A percentile compares a stretch with the other conserved stretches of the same genome.
These are phyloP conservation scores for Sceliomorpha sp. DNA, from an alignment of 2,888 invertebrate species.

Conservation along the genomic window DNA sequence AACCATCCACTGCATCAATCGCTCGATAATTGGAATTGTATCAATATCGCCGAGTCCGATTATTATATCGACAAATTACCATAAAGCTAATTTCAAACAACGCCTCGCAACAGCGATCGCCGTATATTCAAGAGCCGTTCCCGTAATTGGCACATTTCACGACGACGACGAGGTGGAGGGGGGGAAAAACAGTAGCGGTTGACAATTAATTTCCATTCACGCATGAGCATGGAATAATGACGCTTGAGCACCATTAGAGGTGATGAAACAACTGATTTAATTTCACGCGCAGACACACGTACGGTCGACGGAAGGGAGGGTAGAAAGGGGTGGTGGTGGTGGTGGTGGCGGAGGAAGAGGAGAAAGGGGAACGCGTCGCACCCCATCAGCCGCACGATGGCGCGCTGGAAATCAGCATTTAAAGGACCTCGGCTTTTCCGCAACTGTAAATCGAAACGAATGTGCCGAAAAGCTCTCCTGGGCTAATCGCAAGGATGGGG, in stretches of 20 bases:
- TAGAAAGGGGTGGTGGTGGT: no score
- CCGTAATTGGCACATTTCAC: constrained; percentile 53
- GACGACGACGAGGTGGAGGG: no score
- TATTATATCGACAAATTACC: constrained; percentile 48
- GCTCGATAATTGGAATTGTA: constrained; percentile 33
- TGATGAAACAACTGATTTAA: constrained; percentile 57
- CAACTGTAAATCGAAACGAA: constrained; percentile 12
- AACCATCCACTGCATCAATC: constrained; percentile 39
- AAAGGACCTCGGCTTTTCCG: constrained; percentile 23
- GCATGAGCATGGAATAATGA: constrained; percentile 46
- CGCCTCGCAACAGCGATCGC: constrained; percentile 42
- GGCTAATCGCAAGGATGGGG: constrained; percentile 49
- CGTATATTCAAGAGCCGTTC: constrained; percentile 36
- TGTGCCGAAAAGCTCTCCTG: constrained; percentile 44
- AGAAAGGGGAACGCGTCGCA: no score
- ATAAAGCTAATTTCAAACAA: constrained; percentile 54
- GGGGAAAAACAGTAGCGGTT: constrained; percentile 50
- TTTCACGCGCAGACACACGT: no score
- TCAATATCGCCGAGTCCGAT: constrained; percentile 36
- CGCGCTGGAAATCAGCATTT: constrained; percentile 47
- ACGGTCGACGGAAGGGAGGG: no score
- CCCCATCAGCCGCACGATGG: no score
- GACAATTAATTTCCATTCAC: constrained; percentile 50
- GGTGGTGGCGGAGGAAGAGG: no score
- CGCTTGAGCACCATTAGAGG: constrained; percentile 35